These are phyloP conservation scores for Tethea ocularis DNA, from an alignment of 2,888 invertebrate species.

Conservation along the genomic window DNA sequence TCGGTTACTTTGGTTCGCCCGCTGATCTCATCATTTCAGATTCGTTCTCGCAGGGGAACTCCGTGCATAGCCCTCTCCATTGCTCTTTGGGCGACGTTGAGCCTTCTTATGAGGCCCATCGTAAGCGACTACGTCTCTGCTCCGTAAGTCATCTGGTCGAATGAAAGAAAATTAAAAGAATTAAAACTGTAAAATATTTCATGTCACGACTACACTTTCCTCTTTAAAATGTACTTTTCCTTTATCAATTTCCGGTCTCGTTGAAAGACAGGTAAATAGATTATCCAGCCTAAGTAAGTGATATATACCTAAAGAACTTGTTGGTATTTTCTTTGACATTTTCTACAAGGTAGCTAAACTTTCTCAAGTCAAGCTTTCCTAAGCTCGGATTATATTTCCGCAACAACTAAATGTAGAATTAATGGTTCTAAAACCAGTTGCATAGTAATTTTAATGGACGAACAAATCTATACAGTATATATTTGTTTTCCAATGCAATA, in stretches of 20 bases:
- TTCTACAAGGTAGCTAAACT: background rate
- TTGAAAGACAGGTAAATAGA: background rate
- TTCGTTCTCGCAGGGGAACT: no score
- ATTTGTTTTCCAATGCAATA: no score
- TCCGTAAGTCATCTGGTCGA: no score
- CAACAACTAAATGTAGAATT: background rate
- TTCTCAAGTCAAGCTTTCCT: slow-evolving; percentile 4
- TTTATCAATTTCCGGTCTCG: background rate
- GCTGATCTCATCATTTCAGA: no score
- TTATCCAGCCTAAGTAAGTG: background rate
- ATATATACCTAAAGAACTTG: background rate
- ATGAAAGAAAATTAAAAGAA: no score
- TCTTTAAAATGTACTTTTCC: background rate
- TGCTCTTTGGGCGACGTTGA: no score
- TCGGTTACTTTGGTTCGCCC: no score
- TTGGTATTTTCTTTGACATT: background rate
- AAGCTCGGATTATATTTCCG: slow-evolving; percentile 6
- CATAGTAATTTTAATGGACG: background rate
- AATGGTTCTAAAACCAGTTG: slow-evolving; percentile 1
- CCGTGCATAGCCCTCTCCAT: no score
- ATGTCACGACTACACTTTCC: background rate
- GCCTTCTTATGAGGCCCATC: no score
- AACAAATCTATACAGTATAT: no score
- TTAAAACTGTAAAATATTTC: background rate
- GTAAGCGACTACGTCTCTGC: no score